Evolutionary conservation across 2,888 invertebrate species (phyloP), one percentile per base, ranked within the genome.

Genomic region (Lutraria lutraria): DNA sequence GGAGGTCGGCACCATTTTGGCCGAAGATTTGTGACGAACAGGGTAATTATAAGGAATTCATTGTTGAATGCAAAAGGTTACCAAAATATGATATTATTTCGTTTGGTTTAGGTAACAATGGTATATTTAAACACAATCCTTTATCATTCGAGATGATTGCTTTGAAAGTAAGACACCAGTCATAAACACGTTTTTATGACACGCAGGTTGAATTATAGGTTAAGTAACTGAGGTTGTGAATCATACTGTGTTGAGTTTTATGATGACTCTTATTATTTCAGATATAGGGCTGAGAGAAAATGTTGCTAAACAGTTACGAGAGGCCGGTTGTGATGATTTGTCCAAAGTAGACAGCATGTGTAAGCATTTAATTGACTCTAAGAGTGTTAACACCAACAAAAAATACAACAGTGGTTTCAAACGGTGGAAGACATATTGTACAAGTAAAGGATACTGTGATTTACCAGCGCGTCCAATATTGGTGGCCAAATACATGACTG

Each of bases 1-100:
- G 90, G 85, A 68, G 56, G 25, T 90, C 88, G 25, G 88, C 88
- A n/a, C 68, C 83, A 15, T 87, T 54, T 56, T 90, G 86, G 88
- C 86, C 90, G 63, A 80, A 19, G 54, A 63, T 25, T 12, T 25
- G 12, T 21, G 52, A 25, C 56, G 31, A 53, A 81, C 84, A 63
- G 21, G 25, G 21, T 63, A n/a, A 25, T n/a, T 4, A 16, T 63
- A 10, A 25, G 0, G 63, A 25, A 63, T 12, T 21, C 63, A 25
- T 29, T 10, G n/a, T 29, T 87, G 29, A 80, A 43, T 87, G 13
- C 29, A 43, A 54, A 87, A 82, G 82, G 31, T 81, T n/a, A 25
- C 68, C 52, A 13, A 56, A 31, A 86, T 88, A 76, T 34, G 54
- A 29, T 53, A 81, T n/a, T 85, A 60, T 16, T 16, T 56, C 19